phyloP scores from a whole-genome alignment of 30 jellyfish, hydroid and myxozoan species.

The Pelagia noctiluca region DNA sequence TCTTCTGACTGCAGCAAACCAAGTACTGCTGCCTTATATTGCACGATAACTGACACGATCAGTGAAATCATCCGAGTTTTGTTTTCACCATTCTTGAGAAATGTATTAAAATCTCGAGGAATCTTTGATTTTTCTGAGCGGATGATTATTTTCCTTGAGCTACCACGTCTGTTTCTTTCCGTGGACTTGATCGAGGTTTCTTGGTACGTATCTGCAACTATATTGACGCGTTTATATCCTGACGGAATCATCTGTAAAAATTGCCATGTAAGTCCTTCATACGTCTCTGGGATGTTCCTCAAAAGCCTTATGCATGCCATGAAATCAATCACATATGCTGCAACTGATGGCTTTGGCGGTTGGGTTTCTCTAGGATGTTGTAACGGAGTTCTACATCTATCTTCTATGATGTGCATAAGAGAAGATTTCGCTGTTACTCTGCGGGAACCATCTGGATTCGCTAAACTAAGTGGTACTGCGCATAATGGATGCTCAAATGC shows the following conservation, averaged over 20 bases:
- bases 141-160: neutral
- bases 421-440: neutral
- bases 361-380: neutral
- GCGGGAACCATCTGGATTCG: conserved; percentile 42
- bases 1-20: conserved; percentile 8
- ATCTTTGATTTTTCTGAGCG: conserved; percentile 8
- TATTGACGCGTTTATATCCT: conserved; percentile 56
- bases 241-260: no score
- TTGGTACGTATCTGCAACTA: conserved; percentile 58
- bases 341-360: neutral
- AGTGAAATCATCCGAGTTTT: neutral
- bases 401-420: neutral
- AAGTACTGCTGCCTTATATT: neutral
- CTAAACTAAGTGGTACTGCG: conserved; percentile 28
- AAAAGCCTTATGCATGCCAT: conserved; percentile 4
- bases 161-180: no score
- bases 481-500: conserved; percentile 15
- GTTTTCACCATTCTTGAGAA: conserved; percentile 31
- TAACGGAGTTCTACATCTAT: neutral
- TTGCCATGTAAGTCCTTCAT: conserved; percentile 25
- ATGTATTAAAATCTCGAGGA: conserved; percentile 7
- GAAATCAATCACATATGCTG: conserved; percentile 6
- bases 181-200: conserved; percentile 39
- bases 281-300: neutral
- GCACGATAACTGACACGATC: no score